Percentiles rank a stretch among this genome's conserved stretches.
Evolutionary conservation across 2,888 invertebrate species (phyloP).

Genomic region (Campaea margaritaria): DNA sequence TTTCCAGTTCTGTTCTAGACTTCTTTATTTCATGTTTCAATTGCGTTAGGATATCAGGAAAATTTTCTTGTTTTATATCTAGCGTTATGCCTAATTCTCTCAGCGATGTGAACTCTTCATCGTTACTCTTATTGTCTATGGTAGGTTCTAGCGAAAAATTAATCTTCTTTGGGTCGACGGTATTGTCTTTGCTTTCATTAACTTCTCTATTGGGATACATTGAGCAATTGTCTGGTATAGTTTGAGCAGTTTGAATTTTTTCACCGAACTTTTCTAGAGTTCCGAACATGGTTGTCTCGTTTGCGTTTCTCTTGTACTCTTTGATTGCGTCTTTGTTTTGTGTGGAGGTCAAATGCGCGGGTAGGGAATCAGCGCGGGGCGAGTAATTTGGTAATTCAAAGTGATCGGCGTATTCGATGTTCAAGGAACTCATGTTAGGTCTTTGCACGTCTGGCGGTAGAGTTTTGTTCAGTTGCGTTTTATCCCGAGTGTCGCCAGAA

Average conservation of each 20-base stretch:
- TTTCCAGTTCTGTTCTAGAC: constrained; percentile 82
- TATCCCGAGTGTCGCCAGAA: constrained; percentile 55
- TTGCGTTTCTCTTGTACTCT: constrained; percentile 73
- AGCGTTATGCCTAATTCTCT: constrained; percentile 82
- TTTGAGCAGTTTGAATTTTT: constrained; percentile 63
- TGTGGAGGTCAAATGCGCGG: constrained; percentile 73
- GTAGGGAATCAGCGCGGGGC: constrained; percentile 74
- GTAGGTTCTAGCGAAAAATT: constrained; percentile 74
- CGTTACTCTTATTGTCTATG: constrained; percentile 67
- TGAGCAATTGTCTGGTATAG: constrained; percentile 78
- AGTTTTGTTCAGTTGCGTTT: constrained; percentile 61
- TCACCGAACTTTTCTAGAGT: constrained; percentile 55
- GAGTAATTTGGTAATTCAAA: constrained; percentile 62
- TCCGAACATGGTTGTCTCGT: constrained; percentile 77
- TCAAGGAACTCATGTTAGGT: constrained; percentile 72
- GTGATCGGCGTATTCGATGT: constrained; percentile 67
- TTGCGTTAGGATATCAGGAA: constrained; percentile 76
- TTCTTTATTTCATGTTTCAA: constrained; percentile 84
- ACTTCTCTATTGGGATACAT: constrained; percentile 79
- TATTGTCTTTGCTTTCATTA: constrained; percentile 67
- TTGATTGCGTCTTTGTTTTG: constrained; percentile 65
- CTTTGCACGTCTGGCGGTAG: constrained; percentile 67
- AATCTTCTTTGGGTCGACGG: constrained; percentile 79
- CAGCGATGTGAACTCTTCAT: constrained; percentile 80
- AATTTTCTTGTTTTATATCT: constrained; percentile 73